Evolutionary conservation across 1,140 invertebrate species (phyloP), one percentile per base, ranked within the genome.

Genomic region (Caenorhabditis brenneri): DNA sequence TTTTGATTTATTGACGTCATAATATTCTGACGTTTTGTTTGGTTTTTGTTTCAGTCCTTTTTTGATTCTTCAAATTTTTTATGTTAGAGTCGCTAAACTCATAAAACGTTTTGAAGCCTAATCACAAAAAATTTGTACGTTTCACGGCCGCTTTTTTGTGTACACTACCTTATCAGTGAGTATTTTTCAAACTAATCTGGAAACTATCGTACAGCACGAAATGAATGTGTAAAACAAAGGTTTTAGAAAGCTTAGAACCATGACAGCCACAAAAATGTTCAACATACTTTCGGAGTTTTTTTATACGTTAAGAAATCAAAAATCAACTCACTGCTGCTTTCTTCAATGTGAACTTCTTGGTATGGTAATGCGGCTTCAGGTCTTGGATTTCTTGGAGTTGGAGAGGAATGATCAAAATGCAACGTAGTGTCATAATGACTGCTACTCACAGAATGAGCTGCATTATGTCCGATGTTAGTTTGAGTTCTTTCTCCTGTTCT

Each of bases 131-230:
- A 27, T 55, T 7, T 55, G 24, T 15, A 55, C 22, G 1, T 55
- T 65, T 65, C 36, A 7, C 58, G 29, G 15, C 10, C 9, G 29
- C 5, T 19, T 55, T 27, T 0, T 1, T 33, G 12, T 65, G 58
- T 65, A 16, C 19, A 65, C 58, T 6, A 31, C 31, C 58, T 65
- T 65, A 65, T 65, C 58, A 65, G 58, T 24, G 6, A 16, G 16
- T 60, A 19, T 33, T 65, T 74, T 74, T 42, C n/a, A 27, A 74
- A 74, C 36, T 74, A 74, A 74, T 74, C 65, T 74, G 65, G 65
- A 65, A 65, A 55, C 53, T 24, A 29, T 55, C 27, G 24, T 27
- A 55, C 53, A 15, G 27, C 24, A 55, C 15, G 6, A n/a, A 51
- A 27, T 27, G 51, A 24, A 60, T 24, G 24, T 33, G 31, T 65